Base-by-base conservation (phyloP, 2,797 vertebrate species). In the Pitangus sulphuratus region DNA sequence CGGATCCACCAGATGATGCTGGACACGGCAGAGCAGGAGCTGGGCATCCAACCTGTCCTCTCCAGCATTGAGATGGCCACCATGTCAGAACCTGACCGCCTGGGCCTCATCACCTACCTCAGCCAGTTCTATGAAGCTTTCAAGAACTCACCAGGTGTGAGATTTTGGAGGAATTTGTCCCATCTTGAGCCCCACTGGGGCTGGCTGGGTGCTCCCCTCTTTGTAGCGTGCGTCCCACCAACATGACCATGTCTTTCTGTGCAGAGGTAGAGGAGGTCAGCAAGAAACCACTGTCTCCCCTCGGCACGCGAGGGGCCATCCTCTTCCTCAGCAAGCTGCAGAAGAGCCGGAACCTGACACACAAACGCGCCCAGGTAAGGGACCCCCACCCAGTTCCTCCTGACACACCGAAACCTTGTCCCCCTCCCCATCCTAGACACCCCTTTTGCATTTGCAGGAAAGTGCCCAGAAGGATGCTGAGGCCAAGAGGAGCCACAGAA, bases 291-390 rank as follows among this genome's bases (percentile, higher is more conserved):
- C 65, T 95, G 69, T 96, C 95, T 35, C 92, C 98, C 45, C 72
- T 54, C 1, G 97, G 96, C 88, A 97, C 98, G 1, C 97, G 98
- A 94, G 98, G 98, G 1, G 99, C 98, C 22, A 96, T 99, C 90
- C 98, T 99, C 30, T 99, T 99, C 98, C 98, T 99, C 92, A 99
- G 96, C 98, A 99, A 98, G 95, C 98, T 99, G 47, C 99, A 99
- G 97, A 98, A 97, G 78, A 98, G 93, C 26, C 66, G 97, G 35
- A 97, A 25, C 58, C 58, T 96, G 86, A 86, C 90, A 12, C 94
- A 90, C 30, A 97, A 97, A 28, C 96, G 92, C 2, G 28, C 35
- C 39, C 96, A 95, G 92, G 97, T 97, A 53, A 72, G 80, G 33
- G 15, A 7, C 15, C 17, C 54, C 40, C 31, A 28, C 21, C 18